Evolutionary conservation across 2,113 vertebrate genomes (phyloP).

Genomic region (Bos javanicus): DNA sequence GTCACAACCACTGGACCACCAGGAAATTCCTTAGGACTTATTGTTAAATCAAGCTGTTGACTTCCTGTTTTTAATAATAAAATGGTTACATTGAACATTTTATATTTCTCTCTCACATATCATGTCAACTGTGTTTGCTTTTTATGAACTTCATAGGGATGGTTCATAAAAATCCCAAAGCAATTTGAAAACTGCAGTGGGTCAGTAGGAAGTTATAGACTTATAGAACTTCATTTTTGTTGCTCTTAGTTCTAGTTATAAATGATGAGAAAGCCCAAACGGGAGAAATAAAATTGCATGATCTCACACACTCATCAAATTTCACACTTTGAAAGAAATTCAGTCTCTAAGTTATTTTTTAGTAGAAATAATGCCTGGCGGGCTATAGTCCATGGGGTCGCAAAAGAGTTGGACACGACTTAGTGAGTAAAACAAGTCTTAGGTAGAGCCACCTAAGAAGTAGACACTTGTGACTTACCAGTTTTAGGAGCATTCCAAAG

Average conservation of each 20-base stretch:
- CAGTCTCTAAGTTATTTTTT: conserved; percentile 29
- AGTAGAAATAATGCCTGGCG: neutral
- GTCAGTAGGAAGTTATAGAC: conserved; percentile 30
- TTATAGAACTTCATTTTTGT: conserved; percentile 15
- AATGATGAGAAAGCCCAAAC: neutral
- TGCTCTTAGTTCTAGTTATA: conserved; percentile 31
- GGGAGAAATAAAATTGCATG: conserved; percentile 28
- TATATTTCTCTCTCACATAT: neutral
- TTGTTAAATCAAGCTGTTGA: conserved; percentile 3
- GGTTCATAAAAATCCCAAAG: conserved; percentile 54
- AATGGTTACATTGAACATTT: conserved; percentile 2
- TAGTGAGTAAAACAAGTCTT: neutral
- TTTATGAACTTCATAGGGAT: conserved; percentile 52
- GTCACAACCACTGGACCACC: neutral
- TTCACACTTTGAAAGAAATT: conserved; percentile 8
- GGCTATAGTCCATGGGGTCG: neutral
- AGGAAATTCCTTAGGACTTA: neutral
- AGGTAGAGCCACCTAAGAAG: neutral
- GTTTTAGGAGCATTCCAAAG: neutral
- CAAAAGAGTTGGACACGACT: neutral
- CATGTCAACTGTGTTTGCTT: conserved; percentile 32
- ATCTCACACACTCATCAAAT: conserved; percentile 6
- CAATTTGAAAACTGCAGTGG: conserved; percentile 45
- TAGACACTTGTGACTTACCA: neutral
- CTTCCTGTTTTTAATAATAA: conserved; percentile 22